A percentile compares a stretch with the other conserved stretches of the same genome.
Evolutionary conservation across 2,797 vertebrate genomes (phyloP).

Genomic region (Setipinna tenuifilis): DNA sequence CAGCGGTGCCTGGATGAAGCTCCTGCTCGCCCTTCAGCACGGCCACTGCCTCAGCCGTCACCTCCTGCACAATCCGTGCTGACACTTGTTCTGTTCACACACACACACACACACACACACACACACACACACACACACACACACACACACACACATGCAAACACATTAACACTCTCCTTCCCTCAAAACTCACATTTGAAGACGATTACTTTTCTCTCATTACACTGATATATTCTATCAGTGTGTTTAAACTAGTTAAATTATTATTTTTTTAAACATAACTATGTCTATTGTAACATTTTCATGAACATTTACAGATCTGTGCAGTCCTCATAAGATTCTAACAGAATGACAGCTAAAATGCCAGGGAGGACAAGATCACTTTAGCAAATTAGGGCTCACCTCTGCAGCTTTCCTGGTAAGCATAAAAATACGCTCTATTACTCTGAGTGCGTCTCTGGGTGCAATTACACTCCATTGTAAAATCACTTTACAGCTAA

Average conservation of each 20-base stretch:
- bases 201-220: neutral
- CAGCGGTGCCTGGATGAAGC: constrained; percentile 75
- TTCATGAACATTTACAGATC: neutral
- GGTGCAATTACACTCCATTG: neutral
- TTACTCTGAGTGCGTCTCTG: neutral
- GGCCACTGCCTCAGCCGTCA: constrained; percentile 96
- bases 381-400: neutral
- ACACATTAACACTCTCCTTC: neutral
- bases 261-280: too few species aligned
- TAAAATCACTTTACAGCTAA: neutral
- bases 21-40: constrained; percentile 96
- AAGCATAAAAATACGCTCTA: neutral
- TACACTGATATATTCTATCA: neutral
- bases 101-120: constrained; percentile 44
- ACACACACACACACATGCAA: constrained; percentile 38
- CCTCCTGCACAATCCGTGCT: constrained; percentile 97
- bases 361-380: neutral
- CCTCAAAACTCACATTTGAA: neutral
- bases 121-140: constrained; percentile 30
- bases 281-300: too few species aligned
- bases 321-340: neutral
- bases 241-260: neutral
- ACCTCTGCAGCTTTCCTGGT: neutral
- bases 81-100: constrained; percentile 91
- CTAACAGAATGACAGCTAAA: neutral